Evolutionary conservation across 1,140 invertebrate species (phyloP).

Genomic region (Pachyrhynchus sulphureomaculatus): DNA sequence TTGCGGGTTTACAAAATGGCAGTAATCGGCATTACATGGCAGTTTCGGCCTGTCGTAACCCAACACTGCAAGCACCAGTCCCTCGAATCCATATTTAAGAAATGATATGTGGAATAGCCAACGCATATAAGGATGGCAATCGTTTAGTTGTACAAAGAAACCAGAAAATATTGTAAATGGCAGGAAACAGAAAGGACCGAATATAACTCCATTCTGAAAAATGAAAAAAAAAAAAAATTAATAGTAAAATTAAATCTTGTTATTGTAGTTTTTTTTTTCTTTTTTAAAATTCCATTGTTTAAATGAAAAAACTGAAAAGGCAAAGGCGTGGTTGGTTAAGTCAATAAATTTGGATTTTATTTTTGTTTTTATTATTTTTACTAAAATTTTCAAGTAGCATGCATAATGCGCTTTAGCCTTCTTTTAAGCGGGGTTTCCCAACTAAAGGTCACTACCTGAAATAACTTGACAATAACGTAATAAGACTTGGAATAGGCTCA

Average conservation of each 20-base stretch:
- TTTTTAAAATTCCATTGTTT: no score
- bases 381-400: no score
- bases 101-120: conserved; percentile 89
- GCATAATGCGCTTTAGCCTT: no score
- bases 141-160: conserved; percentile 83
- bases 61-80: conserved; percentile 62
- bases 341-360: no score
- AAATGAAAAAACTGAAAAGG: no score
- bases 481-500: no score
- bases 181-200: conserved; percentile 80
- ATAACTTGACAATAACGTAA: no score
- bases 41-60: conserved; percentile 70
- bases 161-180: conserved; percentile 87
- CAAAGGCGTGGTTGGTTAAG: no score
- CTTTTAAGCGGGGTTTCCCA: no score
- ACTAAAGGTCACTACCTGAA: no score
- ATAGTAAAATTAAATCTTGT: neutral
- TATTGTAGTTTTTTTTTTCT: no score
- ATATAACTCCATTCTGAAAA: conserved; percentile 75
- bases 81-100: conserved; percentile 74
- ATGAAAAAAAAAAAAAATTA: conserved; percentile 25
- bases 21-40: conserved; percentile 64
- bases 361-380: no score
- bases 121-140: conserved; percentile 74
- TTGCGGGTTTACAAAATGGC: conserved; percentile 69